Conservation (phyloP, 1,140 invertebrate species). For the Linepithema humile region DNA sequence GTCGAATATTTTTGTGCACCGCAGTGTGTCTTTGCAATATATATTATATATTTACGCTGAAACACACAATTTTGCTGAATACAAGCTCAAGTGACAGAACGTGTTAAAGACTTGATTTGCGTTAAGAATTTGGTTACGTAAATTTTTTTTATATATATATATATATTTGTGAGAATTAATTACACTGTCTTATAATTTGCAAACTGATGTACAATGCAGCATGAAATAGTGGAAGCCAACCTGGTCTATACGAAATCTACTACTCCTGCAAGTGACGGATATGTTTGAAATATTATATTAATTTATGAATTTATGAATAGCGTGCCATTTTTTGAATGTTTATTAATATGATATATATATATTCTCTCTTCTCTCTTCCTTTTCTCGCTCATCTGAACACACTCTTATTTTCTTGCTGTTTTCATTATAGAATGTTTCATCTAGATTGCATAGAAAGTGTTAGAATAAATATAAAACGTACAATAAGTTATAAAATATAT, state of each 20-base stretch:
- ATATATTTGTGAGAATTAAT: conserved; percentile 14
- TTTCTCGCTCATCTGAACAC: conserved; percentile 15
- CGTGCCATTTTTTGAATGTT: conserved; percentile 24
- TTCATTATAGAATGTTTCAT: neutral
- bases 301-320: conserved; percentile 12
- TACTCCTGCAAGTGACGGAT: conserved; percentile 15
- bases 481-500: neutral
- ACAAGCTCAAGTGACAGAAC: neutral
- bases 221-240: conserved; percentile 28
- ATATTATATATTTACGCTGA: too few species aligned
- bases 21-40: conserved; percentile 15
- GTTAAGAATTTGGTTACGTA: neutral
- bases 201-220: conserved; percentile 28
- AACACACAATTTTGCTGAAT: neutral
- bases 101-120: conserved; percentile 11
- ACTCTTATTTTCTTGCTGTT: conserved; percentile 4
- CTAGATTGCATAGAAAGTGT: conserved; percentile 1
- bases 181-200: conserved; percentile 32
- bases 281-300: conserved; percentile 23
- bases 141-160: too few species aligned
- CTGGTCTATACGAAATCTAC: conserved; percentile 19
- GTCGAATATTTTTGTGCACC: conserved; percentile 4
- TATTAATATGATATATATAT: conserved; percentile 9
- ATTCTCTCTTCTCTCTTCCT: neutral
- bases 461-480: conserved; percentile 16